These are phyloP conservation scores for Drosophila tripunctata DNA, from an alignment of 2,888 invertebrate species.

Conservation along the genomic window DNA sequence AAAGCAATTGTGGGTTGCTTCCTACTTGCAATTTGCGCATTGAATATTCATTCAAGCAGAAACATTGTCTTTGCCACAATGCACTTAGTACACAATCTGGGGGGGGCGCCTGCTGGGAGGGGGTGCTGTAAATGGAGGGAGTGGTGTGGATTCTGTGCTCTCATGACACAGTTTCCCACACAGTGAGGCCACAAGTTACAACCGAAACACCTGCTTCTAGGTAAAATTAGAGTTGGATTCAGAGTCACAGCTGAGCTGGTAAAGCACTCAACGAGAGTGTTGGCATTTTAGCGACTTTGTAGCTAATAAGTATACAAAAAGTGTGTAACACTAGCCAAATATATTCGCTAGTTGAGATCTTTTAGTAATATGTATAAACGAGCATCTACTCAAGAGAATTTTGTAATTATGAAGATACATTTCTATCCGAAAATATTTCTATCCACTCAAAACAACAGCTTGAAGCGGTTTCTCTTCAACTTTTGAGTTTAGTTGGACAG, in stretches of 20 bases:
- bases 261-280: not conserved
- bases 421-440: too few species aligned
- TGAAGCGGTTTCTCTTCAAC: constrained; percentile 38
- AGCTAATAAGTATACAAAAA: too few species aligned
- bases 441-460: not conserved
- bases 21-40: constrained; percentile 68
- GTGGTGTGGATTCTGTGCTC: constrained; percentile 26
- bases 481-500: constrained; percentile 29
- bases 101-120: not conserved
- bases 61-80: constrained; percentile 51
- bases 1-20: constrained; percentile 47
- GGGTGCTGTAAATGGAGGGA: not conserved
- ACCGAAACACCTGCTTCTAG: constrained; percentile 55
- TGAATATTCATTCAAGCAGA: constrained; percentile 72
- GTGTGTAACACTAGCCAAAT: too few species aligned
- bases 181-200: constrained; percentile 39
- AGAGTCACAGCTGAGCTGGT: constrained; percentile 6
- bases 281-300: not conserved
- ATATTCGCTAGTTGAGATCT: too few species aligned
- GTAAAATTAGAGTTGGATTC: not conserved
- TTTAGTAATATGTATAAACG: too few species aligned
- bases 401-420: too few species aligned
- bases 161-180: constrained; percentile 78
- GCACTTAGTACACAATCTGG: constrained; percentile 25
- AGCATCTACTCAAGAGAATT: too few species aligned